Evolutionary conservation across 2,888 invertebrate species (phyloP), one percentile per base, ranked within the genome.

Genomic region (Pharmacophagus antenor): DNA sequence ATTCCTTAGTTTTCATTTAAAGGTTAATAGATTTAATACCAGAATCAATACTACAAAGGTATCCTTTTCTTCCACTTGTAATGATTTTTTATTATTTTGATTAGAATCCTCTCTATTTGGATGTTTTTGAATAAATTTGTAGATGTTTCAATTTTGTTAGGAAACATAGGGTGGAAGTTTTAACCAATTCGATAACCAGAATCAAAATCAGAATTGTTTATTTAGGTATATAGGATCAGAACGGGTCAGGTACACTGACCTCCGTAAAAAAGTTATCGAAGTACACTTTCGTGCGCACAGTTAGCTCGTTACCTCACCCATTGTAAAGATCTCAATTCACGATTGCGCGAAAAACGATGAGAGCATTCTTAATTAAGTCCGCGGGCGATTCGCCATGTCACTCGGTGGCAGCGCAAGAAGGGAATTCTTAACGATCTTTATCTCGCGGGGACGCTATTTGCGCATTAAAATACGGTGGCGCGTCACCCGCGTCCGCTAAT

Each of bases 351-450:
- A 47, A 59, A 46, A 57, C 58, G 54, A 60, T 56, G 57, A 20
- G 47, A 54, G 55, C 52, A 62, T 60, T n/a, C 61, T 58, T 70
- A 71, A 72, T 70, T 70, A 67, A 69, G 62, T 63, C 67, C 62
- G 20, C 55, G 46, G 65, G 69, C 67, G 48, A 54, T 63, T 62
- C 61, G 63, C 64, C 63, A 63, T 62, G 63, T 66, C 63, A 67
- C 58, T 62, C 52, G 50, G 46, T 22, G 18, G 12, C 18, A 22
- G 49, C 4, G 65, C 63, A 73, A 77, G 73, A 79, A 71, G 68
- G 42, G 63, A 84, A 84, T 83, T 69, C 77, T 68, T 82, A 85
- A 85, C 80, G 80, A 87, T 70, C 71, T 79, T 63, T 76, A 75
- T 77, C 78, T 73, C 70, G 67, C 4, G 64, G 57, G 46, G 64